Percentiles rank a stretch among this genome's conserved stretches.
Evolutionary conservation across 2,113 vertebrate genomes (phyloP).

Genomic region (Tiliqua scincoides): DNA sequence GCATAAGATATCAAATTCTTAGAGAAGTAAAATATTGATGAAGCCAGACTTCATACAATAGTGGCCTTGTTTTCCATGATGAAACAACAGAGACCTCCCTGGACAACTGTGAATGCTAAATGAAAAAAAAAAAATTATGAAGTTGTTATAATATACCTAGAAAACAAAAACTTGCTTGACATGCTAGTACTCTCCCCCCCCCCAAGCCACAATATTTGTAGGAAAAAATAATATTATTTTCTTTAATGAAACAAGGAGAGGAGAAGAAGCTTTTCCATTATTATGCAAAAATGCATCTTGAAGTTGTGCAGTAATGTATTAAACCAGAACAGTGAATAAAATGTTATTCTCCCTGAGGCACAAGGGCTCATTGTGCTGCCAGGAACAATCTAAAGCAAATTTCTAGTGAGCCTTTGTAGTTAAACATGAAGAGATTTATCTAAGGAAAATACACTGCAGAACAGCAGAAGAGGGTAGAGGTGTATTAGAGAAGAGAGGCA

Average conservation of each 20-base stretch:
- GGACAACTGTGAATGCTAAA: constrained; percentile 6
- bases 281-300: constrained; percentile 64
- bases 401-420: constrained; percentile 66
- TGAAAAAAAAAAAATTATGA: constrained; percentile 22
- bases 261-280: constrained; percentile 42
- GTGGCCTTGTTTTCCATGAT: neutral
- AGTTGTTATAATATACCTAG: neutral
- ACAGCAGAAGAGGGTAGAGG: constrained; percentile 40
- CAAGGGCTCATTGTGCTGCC: constrained; percentile 59
- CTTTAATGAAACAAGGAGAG: constrained; percentile 37
- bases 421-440: constrained; percentile 61
- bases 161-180: constrained; percentile 17
- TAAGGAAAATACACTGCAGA: constrained; percentile 53
- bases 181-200: neutral
- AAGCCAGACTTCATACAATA: neutral
- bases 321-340: constrained; percentile 62
- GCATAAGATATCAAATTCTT: neutral
- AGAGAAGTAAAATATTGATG: constrained; percentile 10
- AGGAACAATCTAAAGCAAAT: constrained; percentile 69
- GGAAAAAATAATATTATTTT: constrained; percentile 18
- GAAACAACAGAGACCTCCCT: neutral
- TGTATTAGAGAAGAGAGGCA: no score
- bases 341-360: constrained; percentile 63
- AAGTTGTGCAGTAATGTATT: constrained; percentile 58
- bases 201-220: neutral